A percentile compares a stretch with the other conserved stretches of the same genome.
Evolutionary conservation across 1,140 invertebrate species (phyloP).

Genomic region (Acromyrmex echinatior): DNA sequence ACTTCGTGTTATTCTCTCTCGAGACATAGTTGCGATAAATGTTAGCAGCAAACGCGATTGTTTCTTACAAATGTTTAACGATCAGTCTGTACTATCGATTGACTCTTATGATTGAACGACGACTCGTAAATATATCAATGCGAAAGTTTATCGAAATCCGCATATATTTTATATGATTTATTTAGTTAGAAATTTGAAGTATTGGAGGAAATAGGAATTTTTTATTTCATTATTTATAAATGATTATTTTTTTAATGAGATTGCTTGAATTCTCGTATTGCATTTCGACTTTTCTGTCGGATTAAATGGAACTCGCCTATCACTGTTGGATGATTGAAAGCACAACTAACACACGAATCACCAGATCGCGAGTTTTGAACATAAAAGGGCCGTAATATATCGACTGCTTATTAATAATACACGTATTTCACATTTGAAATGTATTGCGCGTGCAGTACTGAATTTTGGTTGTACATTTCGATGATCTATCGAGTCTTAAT

Average conservation of each 20-base stretch:
- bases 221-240: background rate
- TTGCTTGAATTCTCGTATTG: background rate
- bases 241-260: background rate
- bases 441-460: background rate
- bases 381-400: background rate
- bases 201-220: background rate
- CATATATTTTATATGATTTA: background rate
- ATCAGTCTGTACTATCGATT: background rate
- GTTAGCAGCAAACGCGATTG: background rate
- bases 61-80: constrained; percentile 14
- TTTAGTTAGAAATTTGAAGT: background rate
- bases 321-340: background rate
- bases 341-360: background rate
- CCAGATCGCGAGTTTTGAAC: background rate
- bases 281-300: background rate
- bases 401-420: constrained; percentile 21
- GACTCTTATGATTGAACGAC: background rate
- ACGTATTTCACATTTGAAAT: constrained; percentile 1
- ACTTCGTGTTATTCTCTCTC: background rate
- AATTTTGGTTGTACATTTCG: constrained; percentile 12
- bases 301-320: constrained; percentile 15
- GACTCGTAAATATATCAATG: background rate
- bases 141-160: background rate
- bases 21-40: background rate
- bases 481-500: constrained; percentile 25